These are phyloP conservation scores for Augochlora pura DNA, from an alignment of 1,140 invertebrate species.

Conservation along the genomic window DNA sequence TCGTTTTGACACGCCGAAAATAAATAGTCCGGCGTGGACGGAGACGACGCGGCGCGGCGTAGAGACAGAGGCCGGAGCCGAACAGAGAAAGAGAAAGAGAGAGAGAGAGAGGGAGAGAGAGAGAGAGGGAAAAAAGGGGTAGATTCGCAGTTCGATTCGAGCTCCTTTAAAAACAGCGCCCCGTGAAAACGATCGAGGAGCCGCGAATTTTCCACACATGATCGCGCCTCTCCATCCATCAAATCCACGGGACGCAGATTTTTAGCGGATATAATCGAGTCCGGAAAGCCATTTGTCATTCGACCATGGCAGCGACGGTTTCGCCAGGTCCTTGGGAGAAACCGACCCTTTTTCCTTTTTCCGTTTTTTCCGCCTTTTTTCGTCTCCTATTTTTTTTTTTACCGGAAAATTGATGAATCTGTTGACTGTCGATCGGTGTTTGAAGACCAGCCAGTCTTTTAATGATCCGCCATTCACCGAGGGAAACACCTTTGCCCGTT, in stretches of 20 bases:
- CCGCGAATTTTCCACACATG: conserved; percentile 76
- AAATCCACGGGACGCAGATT: conserved; percentile 60
- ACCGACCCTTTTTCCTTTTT: conserved; percentile 56
- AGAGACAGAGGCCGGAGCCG: conserved; percentile 7
- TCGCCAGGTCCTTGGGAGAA: conserved; percentile 62
- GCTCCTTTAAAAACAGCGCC: no score
- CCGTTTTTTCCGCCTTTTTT: conserved; percentile 59
- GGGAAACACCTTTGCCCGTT: neutral
- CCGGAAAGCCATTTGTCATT: conserved; percentile 78
- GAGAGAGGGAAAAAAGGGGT: conserved; percentile 62
- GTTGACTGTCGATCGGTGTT: neutral
- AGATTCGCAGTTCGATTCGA: conserved; percentile 17
- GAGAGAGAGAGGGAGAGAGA: neutral
- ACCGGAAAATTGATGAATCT: conserved; percentile 32
- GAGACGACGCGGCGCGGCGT: conserved; percentile 18
- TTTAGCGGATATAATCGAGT: conserved; percentile 68
- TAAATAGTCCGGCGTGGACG: conserved; percentile 62
- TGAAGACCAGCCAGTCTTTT: neutral
- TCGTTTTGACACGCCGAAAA: conserved; percentile 68
- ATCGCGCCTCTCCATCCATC: conserved; percentile 76
- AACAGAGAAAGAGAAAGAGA: neutral
- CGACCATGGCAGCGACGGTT: conserved; percentile 40
- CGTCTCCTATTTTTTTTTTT: conserved; percentile 49
- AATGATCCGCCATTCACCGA: neutral
- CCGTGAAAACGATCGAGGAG: conserved; percentile 61